These are phyloP conservation scores for Hemibagrus guttatus DNA, from an alignment of 2,797 vertebrate species.

Conservation along the genomic window DNA sequence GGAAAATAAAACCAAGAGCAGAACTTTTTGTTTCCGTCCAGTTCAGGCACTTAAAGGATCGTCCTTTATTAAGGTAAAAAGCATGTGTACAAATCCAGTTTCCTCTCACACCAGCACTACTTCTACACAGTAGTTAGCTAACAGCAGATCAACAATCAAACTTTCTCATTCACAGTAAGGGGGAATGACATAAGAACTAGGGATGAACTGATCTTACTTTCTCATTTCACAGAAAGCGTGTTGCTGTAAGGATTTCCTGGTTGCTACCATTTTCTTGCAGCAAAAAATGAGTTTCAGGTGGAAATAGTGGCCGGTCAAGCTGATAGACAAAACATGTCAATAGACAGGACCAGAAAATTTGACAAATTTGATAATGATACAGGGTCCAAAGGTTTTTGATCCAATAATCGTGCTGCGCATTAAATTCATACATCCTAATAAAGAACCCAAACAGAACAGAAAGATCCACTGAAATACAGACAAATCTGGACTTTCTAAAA, in stretches of 20 bases:
- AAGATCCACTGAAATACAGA: background rate
- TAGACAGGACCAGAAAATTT: background rate
- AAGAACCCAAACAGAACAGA: background rate
- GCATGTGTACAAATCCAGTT: constrained; percentile 69
- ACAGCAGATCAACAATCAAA: background rate
- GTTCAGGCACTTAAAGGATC: constrained; percentile 99
- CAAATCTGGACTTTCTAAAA: background rate
- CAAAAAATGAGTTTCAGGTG: background rate
- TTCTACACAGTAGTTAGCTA: constrained; percentile 71
- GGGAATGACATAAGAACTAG: too few species aligned
- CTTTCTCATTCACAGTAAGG: background rate
- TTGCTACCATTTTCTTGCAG: background rate
- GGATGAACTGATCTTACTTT: background rate
- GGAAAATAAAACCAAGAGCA: background rate
- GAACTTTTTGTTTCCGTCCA: constrained; percentile 61
- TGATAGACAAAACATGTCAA: background rate
- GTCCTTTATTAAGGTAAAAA: constrained; percentile 98
- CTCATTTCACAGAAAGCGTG: background rate
- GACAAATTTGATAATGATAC: background rate
- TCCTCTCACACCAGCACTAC: constrained; percentile 65
- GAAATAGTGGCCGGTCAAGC: background rate
- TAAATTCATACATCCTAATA: background rate
- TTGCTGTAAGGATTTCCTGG: background rate
- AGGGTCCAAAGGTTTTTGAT: background rate
- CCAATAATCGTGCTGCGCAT: background rate